Base-by-base conservation (phyloP, 2,113 vertebrate genomes). In the Paralichthys olivaceus region DNA sequence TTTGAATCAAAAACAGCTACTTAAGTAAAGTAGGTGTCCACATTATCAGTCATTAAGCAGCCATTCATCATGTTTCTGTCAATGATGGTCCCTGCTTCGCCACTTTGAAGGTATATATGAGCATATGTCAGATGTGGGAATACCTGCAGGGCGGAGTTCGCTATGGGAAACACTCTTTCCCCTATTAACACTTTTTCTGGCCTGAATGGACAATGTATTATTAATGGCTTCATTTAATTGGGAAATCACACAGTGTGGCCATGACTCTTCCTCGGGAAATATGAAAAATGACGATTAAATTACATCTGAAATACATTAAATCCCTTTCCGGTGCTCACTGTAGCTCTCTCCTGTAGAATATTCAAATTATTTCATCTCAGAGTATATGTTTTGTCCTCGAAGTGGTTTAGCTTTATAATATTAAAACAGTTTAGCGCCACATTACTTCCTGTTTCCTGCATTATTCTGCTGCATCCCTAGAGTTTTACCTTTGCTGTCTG, bases 171-270 rank as follows among this genome's bases (percentile, higher is more conserved):
- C 60, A 56, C 75, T 75, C 43, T 25, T 54, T 69, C 61, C 25
- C 62, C 70, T 75, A 77, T 86, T 81, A 83, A 75, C 69, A 82
- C 80, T 76, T 90, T 87, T 77, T 72, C 83, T 81, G 75, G 70
- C 60, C 75, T 84, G 85, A 89, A 89, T 81, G 82, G 81, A 90
- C 79, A 14, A 89, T 88, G 75, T 78, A 80, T 90, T 90, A 90
- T 92, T 90, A 87, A 90, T 87, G 77, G 70, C 72, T 89, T 90
- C 77, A 69, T 87, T 87, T 92, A 86, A 92, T 88, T 90, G 77
- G 75, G 64, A 84, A 87, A 85, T 90, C 86, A 81, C 80, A 84
- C 79, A 63, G 71, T 72, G 77, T 76, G 78, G 72, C 75, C 62
- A 37, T 1, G 76, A 82, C 75, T 62, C 51, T 67, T 87, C 77